phyloP scores from a whole-genome alignment of 2,113 vertebrate genomes.

The Mystacornis crossleyi region DNA sequence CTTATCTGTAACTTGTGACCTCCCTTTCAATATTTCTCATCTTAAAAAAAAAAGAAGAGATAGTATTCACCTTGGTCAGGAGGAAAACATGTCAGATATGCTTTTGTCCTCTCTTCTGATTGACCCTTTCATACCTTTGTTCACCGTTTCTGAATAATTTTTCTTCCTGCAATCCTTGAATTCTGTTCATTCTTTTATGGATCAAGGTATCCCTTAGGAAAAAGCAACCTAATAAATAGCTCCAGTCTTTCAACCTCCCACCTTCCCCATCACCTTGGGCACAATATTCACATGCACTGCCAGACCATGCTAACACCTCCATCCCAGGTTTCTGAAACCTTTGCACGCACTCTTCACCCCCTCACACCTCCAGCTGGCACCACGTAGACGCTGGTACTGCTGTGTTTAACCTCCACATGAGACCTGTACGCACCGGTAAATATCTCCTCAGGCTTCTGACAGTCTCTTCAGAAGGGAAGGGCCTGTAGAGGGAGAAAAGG shows the following conservation, averaged over 20 bases:
- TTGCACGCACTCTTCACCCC: background rate
- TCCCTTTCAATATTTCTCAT: background rate
- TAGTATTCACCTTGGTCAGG: background rate
- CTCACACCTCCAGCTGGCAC: background rate
- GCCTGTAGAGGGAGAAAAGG: background rate
- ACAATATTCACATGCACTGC: background rate
- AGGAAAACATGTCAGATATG: background rate
- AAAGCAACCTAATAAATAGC: background rate
- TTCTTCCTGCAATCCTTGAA: background rate
- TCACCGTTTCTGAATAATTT: background rate
- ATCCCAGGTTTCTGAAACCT: background rate
- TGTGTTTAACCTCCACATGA: background rate
- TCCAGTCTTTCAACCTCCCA: background rate
- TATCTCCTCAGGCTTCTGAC: background rate
- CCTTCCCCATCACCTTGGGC: background rate
- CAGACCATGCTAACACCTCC: background rate
- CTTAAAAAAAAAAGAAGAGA: background rate
- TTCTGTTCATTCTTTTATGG: background rate
- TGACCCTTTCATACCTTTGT: background rate
- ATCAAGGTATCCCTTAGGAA: background rate
- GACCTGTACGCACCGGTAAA: accelerated
- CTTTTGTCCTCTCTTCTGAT: background rate
- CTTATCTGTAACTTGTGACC: background rate
- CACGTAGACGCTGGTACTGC: accelerated
- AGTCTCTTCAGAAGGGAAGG: background rate